A percentile compares a stretch with the other conserved stretches of the same genome.
phyloP scores from a whole-genome alignment of 2,797 vertebrate species.

The Antennarius maculatus region DNA sequence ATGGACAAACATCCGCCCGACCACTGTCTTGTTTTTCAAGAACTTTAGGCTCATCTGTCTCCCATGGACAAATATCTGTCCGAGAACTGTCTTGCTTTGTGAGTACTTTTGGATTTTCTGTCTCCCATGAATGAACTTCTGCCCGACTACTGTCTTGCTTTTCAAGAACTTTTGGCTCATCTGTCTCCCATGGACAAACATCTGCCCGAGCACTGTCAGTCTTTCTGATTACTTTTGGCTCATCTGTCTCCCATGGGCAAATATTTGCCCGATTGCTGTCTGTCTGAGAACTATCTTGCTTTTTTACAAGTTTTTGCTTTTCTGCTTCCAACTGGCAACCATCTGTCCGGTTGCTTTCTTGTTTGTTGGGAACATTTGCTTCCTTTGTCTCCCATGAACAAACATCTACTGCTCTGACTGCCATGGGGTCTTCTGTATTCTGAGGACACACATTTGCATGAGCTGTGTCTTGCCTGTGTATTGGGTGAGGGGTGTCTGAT shows the following conservation, averaged over 20 bases:
- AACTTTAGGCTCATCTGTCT: conserved; percentile 30
- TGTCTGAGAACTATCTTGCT: rapidly evolving
- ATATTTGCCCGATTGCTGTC: conserved; percentile 2
- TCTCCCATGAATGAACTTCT: conserved; percentile 39
- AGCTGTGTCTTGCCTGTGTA: not conserved
- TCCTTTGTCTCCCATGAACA: not conserved
- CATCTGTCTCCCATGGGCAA: conserved; percentile 41
- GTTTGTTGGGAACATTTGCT: not conserved
- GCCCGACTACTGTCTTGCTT: rapidly evolving
- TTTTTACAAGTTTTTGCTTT: conserved; percentile 6
- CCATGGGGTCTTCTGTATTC: conserved; percentile 41
- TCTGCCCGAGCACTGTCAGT: rapidly evolving
- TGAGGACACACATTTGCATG: conserved; percentile 35
- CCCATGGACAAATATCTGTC: conserved; percentile 29
- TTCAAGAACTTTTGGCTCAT: conserved; percentile 16
- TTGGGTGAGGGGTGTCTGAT: conserved; percentile 4
- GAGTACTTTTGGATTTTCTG: conserved; percentile 17
- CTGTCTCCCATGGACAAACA: conserved; percentile 43
- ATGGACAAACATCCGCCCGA: not conserved
- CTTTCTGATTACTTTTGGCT: not conserved
- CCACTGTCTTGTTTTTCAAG: not conserved
- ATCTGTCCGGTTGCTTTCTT: not conserved
- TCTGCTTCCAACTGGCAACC: conserved; percentile 34
- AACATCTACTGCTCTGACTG: conserved; percentile 8
- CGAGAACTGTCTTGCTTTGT: not conserved